A percentile compares a stretch with the other conserved stretches of the same genome.
phyloP scores from a whole-genome alignment of 2,888 invertebrate species.

The Ischnura elegans region DNA sequence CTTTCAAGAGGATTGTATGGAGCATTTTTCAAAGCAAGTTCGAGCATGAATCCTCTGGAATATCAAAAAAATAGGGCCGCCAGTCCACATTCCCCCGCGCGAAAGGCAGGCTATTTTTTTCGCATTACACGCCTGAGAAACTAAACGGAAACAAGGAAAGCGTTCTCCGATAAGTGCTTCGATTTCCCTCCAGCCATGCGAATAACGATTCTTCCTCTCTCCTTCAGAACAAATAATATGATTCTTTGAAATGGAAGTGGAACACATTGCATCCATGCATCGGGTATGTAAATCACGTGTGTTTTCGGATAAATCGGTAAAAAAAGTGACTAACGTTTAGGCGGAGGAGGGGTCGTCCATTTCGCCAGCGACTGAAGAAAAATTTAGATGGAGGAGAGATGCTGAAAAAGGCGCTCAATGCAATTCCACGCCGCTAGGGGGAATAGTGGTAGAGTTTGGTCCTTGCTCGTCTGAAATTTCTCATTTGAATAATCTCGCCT shows the following conservation, averaged over 20 bases:
- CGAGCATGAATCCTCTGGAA: not conserved
- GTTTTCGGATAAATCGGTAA: not conserved
- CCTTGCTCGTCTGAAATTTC: not conserved
- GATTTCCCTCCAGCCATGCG: slow-evolving; percentile 8
- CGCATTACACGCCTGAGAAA: not conserved
- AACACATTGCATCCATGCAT: not conserved
- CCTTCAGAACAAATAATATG: not conserved
- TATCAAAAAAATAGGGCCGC: not conserved
- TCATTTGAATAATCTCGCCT: slow-evolving; percentile 13
- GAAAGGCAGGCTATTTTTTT: not conserved
- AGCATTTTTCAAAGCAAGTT: not conserved
- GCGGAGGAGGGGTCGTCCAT: not conserved
- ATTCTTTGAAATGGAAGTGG: not conserved
- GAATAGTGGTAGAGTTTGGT: not conserved
- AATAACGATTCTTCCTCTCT: not conserved
- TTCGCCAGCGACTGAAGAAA: not conserved
- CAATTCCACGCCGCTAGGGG: not conserved
- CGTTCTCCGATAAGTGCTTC: slow-evolving; percentile 3
- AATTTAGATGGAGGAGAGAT: not conserved
- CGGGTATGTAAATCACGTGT: not conserved
- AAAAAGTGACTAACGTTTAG: not conserved
- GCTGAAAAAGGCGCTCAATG: not conserved
- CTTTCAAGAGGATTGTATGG: not conserved
- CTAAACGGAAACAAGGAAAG: not conserved
- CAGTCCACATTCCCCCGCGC: not conserved